phyloP scores from a whole-genome alignment of 92 coral and sea anemone genomes.

The Actinernus sp. region DNA sequence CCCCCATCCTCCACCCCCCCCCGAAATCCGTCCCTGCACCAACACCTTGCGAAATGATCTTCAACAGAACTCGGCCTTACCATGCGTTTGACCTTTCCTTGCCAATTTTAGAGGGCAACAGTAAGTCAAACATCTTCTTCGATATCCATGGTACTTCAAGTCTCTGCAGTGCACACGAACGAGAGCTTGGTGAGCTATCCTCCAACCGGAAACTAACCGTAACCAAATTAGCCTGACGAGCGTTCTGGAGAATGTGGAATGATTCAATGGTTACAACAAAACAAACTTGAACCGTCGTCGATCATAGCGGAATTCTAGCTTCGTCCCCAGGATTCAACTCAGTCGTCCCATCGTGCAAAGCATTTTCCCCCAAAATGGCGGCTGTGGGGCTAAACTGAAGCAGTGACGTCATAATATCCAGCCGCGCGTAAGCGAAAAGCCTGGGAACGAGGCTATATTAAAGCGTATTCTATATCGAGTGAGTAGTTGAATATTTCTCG shows the following conservation, averaged over 20 bases:
- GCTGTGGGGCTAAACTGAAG: too few species aligned
- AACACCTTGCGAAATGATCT: too few species aligned
- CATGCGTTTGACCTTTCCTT: slow-evolving; percentile 48
- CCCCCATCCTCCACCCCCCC: background rate
- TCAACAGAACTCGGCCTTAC: slow-evolving; percentile 42
- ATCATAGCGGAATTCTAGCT: background rate
- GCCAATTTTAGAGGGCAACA: slow-evolving; percentile 62
- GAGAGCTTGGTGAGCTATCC: slow-evolving; percentile 45
- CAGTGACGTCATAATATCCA: too few species aligned
- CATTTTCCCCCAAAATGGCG: too few species aligned
- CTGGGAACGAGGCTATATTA: too few species aligned
- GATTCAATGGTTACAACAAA: too few species aligned
- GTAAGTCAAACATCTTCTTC: slow-evolving; percentile 59
- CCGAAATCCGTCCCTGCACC: too few species aligned
- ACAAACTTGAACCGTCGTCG: background rate
- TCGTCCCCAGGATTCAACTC: background rate
- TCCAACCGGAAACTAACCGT: slow-evolving; percentile 80
- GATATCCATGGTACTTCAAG: slow-evolving; percentile 59
- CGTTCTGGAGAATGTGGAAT: slow-evolving; percentile 65
- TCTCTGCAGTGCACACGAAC: slow-evolving; percentile 83
- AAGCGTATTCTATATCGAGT: too few species aligned
- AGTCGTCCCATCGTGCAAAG: background rate
- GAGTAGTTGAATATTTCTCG: too few species aligned
- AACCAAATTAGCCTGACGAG: slow-evolving; percentile 79
- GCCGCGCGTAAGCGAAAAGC: too few species aligned